Evolutionary conservation across 2,888 invertebrate genomes (phyloP).

Genomic region (Hipparchia sbordonii): DNA sequence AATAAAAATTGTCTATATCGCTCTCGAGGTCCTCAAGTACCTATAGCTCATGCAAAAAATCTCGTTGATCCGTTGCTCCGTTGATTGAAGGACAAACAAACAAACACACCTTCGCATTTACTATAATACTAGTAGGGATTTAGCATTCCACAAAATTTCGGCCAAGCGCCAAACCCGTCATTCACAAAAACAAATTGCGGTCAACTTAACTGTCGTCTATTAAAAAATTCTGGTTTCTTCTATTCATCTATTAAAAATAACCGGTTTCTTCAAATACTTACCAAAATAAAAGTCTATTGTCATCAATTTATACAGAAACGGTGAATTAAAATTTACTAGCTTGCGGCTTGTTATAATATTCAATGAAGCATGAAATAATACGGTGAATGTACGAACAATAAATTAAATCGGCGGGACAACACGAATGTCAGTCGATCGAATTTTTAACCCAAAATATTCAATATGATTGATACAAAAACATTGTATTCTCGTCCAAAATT

Average conservation of each 20-base stretch:
- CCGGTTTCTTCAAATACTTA: neutral
- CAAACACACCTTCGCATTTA: too few relatives aligned
- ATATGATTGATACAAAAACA: too few relatives aligned
- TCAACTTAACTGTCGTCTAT: neutral
- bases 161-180: neutral
- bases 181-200: neutral
- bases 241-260: neutral
- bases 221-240: too few relatives aligned
- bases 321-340: neutral
- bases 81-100: too few relatives aligned
- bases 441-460: too few relatives aligned
- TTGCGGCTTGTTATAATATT: conserved; percentile 2
- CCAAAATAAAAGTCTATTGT: neutral
- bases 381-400: neutral
- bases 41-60: too few relatives aligned
- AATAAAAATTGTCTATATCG: too few relatives aligned
- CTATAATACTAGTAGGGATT: too few relatives aligned
- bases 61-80: too few relatives aligned
- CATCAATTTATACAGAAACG: conserved; percentile 10
- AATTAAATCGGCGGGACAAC: neutral
- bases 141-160: neutral
- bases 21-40: too few relatives aligned
- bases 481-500: too few relatives aligned
- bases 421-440: neutral
- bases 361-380: conserved; percentile 11